Base-by-base conservation (phyloP, 2,888 invertebrate genomes). In the Cataglyphis livida region DNA sequence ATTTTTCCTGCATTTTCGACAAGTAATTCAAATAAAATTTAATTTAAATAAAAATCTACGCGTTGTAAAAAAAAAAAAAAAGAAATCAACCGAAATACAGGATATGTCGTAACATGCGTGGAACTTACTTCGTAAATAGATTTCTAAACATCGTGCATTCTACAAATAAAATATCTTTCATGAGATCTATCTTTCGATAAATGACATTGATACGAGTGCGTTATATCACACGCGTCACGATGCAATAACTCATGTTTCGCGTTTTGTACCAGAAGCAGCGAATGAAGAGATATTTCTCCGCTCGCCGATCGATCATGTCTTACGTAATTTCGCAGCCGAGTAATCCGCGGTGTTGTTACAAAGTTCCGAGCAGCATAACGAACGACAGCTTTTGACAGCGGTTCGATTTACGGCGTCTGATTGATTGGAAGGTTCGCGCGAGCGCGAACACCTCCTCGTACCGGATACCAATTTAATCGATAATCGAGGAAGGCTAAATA, bases 251-350 rank as follows among this genome's bases (percentile, higher is more conserved):
- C 25, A 18, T 32, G 54, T 41, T 57, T 66, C 28, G 41, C 54
- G 3, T 41, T 51, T 75, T 35, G 70, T 57, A 48, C 18, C 41
- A 61, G 25, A 59, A 79, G 44, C 35, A 7, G 3, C n/a, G 71
- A 71, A 35, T 48, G 73, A 71, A 79, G 73, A 71, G 71, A n/a
- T 48, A 48, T 79, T 61, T 59, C 85, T 87, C 88, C 85, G 83
- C 83, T 86, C 73, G 84, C 82, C 86, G 88, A 91, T 91, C 90
- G 90, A 90, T 91, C 90, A 85, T 90, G 85, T 71, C 89, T 90
- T 90, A 88, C 90, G 87, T 86, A 90, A 90, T 12, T 28, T 12
- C 84, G 54, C 78, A 83, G 61, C 74, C 87, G 82, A 87, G 41
- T 48, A 75, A 64, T 59, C 28, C 32, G 18, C 12, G 25, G 32